Percentiles rank a stretch among this genome's conserved stretches.
These are phyloP conservation scores for Propithecus perrieri DNA, from an alignment of 2,797 vertebrate genomes.

Conservation along the genomic window DNA sequence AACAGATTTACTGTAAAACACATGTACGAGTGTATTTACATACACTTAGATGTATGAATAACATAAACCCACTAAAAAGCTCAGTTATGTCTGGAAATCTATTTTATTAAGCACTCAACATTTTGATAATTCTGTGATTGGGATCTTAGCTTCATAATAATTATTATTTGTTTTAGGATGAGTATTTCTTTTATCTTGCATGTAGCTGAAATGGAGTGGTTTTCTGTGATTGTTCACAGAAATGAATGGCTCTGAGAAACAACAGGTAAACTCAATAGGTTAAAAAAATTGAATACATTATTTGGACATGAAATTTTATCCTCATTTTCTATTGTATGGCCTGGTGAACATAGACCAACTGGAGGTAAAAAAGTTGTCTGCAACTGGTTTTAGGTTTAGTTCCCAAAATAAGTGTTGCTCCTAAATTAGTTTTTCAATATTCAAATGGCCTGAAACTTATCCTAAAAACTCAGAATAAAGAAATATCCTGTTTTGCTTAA, in stretches of 20 bases:
- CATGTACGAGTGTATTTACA: neutral
- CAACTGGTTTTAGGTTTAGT: neutral
- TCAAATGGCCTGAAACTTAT: neutral
- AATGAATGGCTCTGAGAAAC: neutral
- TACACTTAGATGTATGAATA: neutral
- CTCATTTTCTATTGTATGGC: neutral
- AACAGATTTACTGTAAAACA: conserved; percentile 28
- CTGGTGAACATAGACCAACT: neutral
- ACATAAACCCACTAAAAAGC: neutral
- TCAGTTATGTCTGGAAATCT: neutral
- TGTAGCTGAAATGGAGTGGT: neutral
- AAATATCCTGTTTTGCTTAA: neutral
- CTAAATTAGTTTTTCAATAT: neutral
- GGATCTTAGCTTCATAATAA: neutral
- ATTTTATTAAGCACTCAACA: neutral
- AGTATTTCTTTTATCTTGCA: neutral
- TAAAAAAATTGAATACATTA: neutral
- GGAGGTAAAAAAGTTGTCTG: neutral
- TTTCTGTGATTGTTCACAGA: neutral
- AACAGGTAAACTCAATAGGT: neutral
- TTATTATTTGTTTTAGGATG: neutral
- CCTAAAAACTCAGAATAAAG: neutral
- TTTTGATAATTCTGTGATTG: neutral
- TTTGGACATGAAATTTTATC: neutral
- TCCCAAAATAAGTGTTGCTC: neutral